Base-by-base conservation (phyloP, 2,888 invertebrate genomes). In the Ormyrus rosae region DNA sequence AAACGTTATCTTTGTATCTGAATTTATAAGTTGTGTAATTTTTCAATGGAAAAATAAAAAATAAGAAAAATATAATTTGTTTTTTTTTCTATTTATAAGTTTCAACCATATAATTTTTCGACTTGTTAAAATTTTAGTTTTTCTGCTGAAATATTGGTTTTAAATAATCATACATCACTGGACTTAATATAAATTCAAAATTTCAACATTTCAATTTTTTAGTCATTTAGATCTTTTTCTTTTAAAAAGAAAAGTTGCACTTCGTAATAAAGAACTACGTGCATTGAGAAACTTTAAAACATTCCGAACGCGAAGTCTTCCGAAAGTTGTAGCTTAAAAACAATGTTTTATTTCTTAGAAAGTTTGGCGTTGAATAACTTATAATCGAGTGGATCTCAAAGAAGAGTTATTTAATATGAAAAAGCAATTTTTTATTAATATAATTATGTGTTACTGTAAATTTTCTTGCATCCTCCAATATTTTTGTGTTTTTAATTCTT, bases 31-130 rank as follows among this genome's bases (percentile, higher is more conserved):
- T 13, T 61, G 58, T 58, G 68, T 72, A 63, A 64, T 77, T 72
- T 77, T 73, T 73, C 61, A 73, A 60, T 69, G 73, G 69, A 46
- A 68, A 77, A 72, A 77, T 81, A 73, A 73, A 64, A 53, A 13
- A 73, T 60, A 55, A 19, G 60, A 67, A 45, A 67, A 61, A 60
- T 50, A 19, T 55, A 55, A 68, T n/a, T 48, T 3, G 9, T 64
- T 50, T 55, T n/a, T 19, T n/a, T n/a, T 13, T 8, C 48, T n/a
- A 9, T 61, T 68, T 5, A 34, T 51, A 58, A 10, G 48, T 45
- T 46, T 10, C 8, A 53, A 0, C 45, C 34, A 34, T 61, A n/a
- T 48, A 13, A 10, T 60, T 19, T 11, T 34, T 9, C 6, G 6
- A 19, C 48, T 60, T 6, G n/a, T 60, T 71, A 11, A 19, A 51